These are phyloP conservation scores for Eupleurogrammus muticus DNA, from an alignment of 2,797 vertebrate species.

Conservation along the genomic window DNA sequence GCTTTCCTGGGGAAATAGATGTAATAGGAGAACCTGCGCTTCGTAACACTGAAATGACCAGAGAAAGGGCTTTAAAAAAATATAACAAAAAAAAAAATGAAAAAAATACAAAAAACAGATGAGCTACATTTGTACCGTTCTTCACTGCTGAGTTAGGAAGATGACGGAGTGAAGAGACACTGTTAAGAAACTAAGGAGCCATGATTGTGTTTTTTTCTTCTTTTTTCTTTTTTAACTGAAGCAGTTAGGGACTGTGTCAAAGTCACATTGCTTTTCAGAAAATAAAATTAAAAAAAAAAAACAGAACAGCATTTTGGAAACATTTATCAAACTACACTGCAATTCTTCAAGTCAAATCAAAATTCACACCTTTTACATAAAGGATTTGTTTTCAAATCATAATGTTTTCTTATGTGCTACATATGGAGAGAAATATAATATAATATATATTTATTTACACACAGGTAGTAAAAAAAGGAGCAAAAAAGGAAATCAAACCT, in stretches of 20 bases:
- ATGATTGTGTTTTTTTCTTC: slow-evolving; percentile 54
- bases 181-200: slow-evolving; percentile 66
- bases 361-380: slow-evolving; percentile 83
- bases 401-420: slow-evolving; percentile 87
- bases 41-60: slow-evolving; percentile 51
- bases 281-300: slow-evolving; percentile 38
- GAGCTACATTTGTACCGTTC: slow-evolving; percentile 81
- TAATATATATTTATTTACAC: slow-evolving; percentile 81
- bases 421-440: slow-evolving; percentile 82
- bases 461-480: slow-evolving; percentile 87
- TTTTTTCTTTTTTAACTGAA: slow-evolving; percentile 39
- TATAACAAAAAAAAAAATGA: background rate
- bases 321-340: slow-evolving; percentile 79
- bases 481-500: slow-evolving; percentile 87
- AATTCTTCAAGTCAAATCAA: slow-evolving; percentile 89
- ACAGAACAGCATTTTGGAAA: slow-evolving; percentile 85
- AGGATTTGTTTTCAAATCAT: slow-evolving; percentile 78
- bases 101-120: slow-evolving; percentile 16
- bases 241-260: slow-evolving; percentile 58
- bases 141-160: slow-evolving; percentile 73
- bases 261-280: slow-evolving; percentile 63
- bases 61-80: slow-evolving; percentile 8
- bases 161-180: slow-evolving; percentile 69
- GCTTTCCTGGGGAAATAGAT: slow-evolving; percentile 40
- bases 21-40: slow-evolving; percentile 40